These are phyloP conservation scores for Sipha maydis DNA, from an alignment of 2,888 invertebrate genomes.

Conservation along the genomic window DNA sequence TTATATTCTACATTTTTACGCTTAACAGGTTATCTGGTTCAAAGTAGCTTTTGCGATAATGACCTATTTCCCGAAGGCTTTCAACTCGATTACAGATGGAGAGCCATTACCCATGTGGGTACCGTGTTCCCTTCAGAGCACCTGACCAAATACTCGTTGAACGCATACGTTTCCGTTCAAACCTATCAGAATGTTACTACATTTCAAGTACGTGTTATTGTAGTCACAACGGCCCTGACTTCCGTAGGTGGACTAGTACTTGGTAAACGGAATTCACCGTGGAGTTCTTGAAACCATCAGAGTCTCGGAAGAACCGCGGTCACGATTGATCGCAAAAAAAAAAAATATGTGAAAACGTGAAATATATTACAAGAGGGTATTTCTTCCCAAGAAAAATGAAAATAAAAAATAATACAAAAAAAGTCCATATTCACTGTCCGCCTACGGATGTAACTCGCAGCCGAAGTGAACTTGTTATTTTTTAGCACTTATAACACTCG, in stretches of 20 bases:
- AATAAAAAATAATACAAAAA: not conserved
- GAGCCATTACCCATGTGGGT: slow-evolving; percentile 63
- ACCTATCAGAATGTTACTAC: slow-evolving; percentile 61
- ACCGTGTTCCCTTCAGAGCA: slow-evolving; percentile 64
- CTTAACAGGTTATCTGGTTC: slow-evolving; percentile 38
- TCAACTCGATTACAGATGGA: slow-evolving; percentile 64
- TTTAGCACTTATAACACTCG: not conserved
- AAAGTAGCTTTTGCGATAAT: slow-evolving; percentile 9
- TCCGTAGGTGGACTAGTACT: not conserved
- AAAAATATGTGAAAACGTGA: too few relatives aligned
- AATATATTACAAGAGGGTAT: too few relatives aligned
- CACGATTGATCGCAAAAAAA: too few relatives aligned
- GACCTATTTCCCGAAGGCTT: slow-evolving; percentile 63
- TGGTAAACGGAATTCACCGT: too few relatives aligned
- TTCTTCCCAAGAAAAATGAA: not conserved
- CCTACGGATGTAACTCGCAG: not conserved
- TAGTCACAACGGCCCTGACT: not conserved
- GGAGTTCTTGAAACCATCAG: too few relatives aligned
- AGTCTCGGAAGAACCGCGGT: too few relatives aligned
- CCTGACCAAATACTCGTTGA: slow-evolving; percentile 63
- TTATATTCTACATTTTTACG: not conserved
- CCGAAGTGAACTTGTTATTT: not conserved
- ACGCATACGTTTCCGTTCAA: slow-evolving; percentile 63
- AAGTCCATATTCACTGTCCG: not conserved
- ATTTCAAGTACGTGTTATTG: slow-evolving; percentile 62